Conservation (phyloP, 2,113 vertebrate species). For the Columbina picui region DNA sequence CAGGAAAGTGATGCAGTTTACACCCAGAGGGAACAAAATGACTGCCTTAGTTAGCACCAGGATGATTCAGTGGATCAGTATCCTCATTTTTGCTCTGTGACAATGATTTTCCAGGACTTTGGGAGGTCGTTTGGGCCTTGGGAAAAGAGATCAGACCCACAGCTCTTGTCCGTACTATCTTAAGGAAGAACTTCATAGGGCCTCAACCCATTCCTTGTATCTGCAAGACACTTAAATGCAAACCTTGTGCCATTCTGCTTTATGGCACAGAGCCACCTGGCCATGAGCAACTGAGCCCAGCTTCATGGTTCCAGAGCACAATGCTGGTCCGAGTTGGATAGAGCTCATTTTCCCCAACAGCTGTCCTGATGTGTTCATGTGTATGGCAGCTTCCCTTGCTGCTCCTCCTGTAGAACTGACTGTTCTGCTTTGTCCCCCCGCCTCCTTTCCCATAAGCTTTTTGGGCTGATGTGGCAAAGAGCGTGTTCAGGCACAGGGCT, state of each 20-base stretch:
- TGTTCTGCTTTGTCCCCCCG: accelerated
- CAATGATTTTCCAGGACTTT: neutral
- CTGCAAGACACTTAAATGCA: neutral
- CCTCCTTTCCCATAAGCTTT: neutral
- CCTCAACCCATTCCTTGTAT: neutral
- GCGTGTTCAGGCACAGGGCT: accelerated
- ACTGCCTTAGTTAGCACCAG: neutral
- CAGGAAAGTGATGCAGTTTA: neutral
- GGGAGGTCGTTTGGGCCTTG: neutral
- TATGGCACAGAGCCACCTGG: constrained; percentile 8
- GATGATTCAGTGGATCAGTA: neutral
- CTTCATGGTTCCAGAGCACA: neutral
- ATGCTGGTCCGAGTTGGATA: neutral
- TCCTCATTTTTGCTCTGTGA: neutral
- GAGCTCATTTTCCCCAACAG: neutral
- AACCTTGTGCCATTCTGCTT: neutral
- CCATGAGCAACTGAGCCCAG: neutral
- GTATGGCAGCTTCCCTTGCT: neutral
- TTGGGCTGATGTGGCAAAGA: neutral
- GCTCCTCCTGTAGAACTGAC: accelerated
- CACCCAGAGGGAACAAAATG: neutral
- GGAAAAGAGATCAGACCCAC: neutral
- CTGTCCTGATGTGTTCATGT: constrained; percentile 1
- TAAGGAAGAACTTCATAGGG: neutral
- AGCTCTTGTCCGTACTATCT: neutral